These are phyloP conservation scores for Aeoliscus strigatus DNA, from an alignment of 2,797 vertebrate genomes.

Conservation along the genomic window DNA sequence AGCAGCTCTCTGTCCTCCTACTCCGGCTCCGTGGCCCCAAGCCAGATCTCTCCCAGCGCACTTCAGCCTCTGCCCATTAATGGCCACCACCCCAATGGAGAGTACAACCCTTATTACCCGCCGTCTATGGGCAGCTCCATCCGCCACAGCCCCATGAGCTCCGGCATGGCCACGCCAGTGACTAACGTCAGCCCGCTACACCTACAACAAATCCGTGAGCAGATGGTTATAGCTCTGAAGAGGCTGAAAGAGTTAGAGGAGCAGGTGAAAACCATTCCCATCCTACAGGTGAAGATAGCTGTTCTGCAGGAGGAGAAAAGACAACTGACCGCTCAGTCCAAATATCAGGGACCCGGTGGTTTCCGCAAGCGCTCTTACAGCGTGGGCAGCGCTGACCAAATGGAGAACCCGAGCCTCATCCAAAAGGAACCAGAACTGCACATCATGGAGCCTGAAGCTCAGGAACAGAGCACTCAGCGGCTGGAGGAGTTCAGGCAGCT, in stretches of 20 bases:
- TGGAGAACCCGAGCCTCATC: conserved; percentile 75
- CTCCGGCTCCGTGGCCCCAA: conserved; percentile 78
- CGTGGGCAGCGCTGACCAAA: conserved; percentile 88
- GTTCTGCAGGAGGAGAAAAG: conserved; percentile 96
- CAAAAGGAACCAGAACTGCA: conserved; percentile 82
- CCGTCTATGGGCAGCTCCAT: conserved; percentile 90
- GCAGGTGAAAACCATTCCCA: conserved; percentile 92
- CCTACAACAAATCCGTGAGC: conserved; percentile 94
- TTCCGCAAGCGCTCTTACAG: conserved; percentile 93
- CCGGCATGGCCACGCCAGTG: conserved; percentile 89
- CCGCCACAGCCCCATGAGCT: conserved; percentile 94
- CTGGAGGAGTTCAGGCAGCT: conserved; percentile 89
- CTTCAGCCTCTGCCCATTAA: conserved; percentile 78
- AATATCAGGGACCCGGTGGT: conserved; percentile 72
- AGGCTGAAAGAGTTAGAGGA: conserved; percentile 93
- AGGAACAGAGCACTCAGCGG: conserved; percentile 81
- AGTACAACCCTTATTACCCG: conserved; percentile 76
- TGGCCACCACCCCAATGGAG: conserved; percentile 82
- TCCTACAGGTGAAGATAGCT: conserved; percentile 96
- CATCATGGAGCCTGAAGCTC: conserved; percentile 82
- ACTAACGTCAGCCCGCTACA: conserved; percentile 92
- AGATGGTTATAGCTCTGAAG: conserved; percentile 94
- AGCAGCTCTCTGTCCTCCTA: conserved; percentile 88
- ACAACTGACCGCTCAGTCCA: conserved; percentile 85
- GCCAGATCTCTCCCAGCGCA: conserved; percentile 69